These are phyloP conservation scores for Prenolepis imparis DNA, from an alignment of 2,888 invertebrate species.

Conservation along the genomic window DNA sequence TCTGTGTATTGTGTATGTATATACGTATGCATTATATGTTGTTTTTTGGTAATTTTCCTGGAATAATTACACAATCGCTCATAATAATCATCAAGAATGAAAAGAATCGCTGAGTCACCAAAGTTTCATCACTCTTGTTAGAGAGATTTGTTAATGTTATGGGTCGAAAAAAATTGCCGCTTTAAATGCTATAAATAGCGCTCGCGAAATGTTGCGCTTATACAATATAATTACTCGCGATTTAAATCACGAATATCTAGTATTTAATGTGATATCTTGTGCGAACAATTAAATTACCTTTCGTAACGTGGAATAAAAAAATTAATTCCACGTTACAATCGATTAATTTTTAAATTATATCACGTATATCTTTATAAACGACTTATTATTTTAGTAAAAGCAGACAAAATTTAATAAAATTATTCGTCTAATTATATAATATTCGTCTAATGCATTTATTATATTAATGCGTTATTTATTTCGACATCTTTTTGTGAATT, in stretches of 20 bases:
- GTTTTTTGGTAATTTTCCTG: background rate
- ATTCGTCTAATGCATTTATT: no score
- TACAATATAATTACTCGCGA: background rate
- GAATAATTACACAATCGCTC: slow-evolving; percentile 6
- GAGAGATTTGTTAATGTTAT: slow-evolving; percentile 4
- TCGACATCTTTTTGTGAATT: background rate
- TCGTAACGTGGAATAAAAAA: background rate
- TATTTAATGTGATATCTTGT: background rate
- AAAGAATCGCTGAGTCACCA: slow-evolving; percentile 18
- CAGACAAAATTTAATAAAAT: background rate
- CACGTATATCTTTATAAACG: background rate
- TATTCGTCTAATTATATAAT: no score
- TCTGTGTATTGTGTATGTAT: background rate
- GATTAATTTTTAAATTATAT: background rate
- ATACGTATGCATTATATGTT: background rate
- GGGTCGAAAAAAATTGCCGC: slow-evolving; percentile 5
- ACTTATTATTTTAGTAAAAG: background rate
- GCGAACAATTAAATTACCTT: background rate
- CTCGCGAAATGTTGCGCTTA: background rate
- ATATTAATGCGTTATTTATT: no score
- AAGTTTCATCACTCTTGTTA: slow-evolving; percentile 15
- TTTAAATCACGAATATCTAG: background rate
- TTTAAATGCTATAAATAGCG: slow-evolving; percentile 38
- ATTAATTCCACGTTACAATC: background rate
- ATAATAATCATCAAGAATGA: background rate